phyloP scores from a whole-genome alignment of 2,888 invertebrate genomes.

The Drosophila meridiana region DNA sequence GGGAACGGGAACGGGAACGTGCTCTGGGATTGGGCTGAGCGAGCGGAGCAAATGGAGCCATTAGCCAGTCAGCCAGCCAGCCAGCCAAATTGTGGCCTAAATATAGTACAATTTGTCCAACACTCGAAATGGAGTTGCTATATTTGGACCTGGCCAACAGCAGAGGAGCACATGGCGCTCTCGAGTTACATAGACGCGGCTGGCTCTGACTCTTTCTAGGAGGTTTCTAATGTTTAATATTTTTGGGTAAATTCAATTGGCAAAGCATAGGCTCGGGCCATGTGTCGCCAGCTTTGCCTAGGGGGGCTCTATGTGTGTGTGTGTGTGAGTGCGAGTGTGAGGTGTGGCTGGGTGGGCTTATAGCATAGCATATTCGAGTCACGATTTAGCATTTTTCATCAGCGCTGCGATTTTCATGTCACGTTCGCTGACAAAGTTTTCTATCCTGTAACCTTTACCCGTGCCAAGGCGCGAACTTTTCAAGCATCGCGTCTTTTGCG shows the following conservation, averaged over 20 bases:
- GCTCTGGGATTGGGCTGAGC: conserved; percentile 9
- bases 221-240: conserved; percentile 25
- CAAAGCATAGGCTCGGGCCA: conserved; percentile 45
- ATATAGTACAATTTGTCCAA: conserved; percentile 50
- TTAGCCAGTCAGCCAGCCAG: conserved; percentile 47
- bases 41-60: conserved; percentile 68
- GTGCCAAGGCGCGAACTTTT: conserved; percentile 52
- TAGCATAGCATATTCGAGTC: conserved; percentile 71
- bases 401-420: conserved; percentile 83
- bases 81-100: conserved; percentile 58
- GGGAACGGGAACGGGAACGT: conserved; percentile 11
- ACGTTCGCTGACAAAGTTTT: conserved; percentile 81
- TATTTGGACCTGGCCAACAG: conserved; percentile 43
- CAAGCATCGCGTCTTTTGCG: conserved; percentile 58
- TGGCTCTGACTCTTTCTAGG: conserved; percentile 4
- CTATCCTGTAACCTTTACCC: conserved; percentile 56
- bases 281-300: conserved; percentile 39
- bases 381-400: conserved; percentile 83
- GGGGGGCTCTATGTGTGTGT: neutral
- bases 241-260: conserved; percentile 52
- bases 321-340: neutral
- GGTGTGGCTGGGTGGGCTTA: conserved; percentile 1
- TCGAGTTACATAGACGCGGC: conserved; percentile 42
- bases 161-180: conserved; percentile 47
- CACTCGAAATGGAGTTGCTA: conserved; percentile 54